Conservation (phyloP, 2,888 invertebrate genomes). For the Plebejus melissa region DNA sequence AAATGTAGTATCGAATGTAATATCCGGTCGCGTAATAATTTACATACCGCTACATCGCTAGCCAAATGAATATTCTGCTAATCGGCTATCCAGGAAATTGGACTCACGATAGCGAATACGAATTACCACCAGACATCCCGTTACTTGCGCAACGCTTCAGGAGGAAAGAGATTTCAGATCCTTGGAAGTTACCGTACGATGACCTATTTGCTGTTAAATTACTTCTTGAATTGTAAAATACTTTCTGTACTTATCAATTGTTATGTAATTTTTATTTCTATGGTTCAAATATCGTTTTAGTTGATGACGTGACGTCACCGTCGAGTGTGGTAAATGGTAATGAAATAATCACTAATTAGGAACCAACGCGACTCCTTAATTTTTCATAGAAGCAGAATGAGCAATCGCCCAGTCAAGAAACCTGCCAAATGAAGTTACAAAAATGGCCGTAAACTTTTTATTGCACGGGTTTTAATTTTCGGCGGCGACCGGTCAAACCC, state of each 20-base stretch:
- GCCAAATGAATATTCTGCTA: slow-evolving; percentile 41
- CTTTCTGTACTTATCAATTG: not conserved
- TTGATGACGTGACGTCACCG: not conserved
- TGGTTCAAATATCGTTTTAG: not conserved
- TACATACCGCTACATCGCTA: slow-evolving; percentile 48
- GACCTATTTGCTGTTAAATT: not conserved
- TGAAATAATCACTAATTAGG: not conserved
- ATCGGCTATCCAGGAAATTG: slow-evolving; percentile 39
- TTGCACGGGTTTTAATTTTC: slow-evolving; percentile 6
- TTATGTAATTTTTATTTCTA: no score
- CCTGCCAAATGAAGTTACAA: not conserved
- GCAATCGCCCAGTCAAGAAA: not conserved
- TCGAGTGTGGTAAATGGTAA: not conserved
- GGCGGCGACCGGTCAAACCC: not conserved
- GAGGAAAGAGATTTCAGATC: slow-evolving; percentile 14
- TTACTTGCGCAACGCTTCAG: slow-evolving; percentile 21
- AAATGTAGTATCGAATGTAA: slow-evolving; percentile 55
- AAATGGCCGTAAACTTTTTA: slow-evolving; percentile 8
- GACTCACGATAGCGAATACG: slow-evolving; percentile 38
- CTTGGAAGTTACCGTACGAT: slow-evolving; percentile 13
- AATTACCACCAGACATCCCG: slow-evolving; percentile 33
- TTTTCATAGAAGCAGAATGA: not conserved
- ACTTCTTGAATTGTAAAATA: not conserved
- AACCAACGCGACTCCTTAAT: not conserved
- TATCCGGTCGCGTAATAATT: slow-evolving; percentile 60